Evolutionary conservation across 1,140 invertebrate species (phyloP).

Genomic region (Lutraria rhynchaena): DNA sequence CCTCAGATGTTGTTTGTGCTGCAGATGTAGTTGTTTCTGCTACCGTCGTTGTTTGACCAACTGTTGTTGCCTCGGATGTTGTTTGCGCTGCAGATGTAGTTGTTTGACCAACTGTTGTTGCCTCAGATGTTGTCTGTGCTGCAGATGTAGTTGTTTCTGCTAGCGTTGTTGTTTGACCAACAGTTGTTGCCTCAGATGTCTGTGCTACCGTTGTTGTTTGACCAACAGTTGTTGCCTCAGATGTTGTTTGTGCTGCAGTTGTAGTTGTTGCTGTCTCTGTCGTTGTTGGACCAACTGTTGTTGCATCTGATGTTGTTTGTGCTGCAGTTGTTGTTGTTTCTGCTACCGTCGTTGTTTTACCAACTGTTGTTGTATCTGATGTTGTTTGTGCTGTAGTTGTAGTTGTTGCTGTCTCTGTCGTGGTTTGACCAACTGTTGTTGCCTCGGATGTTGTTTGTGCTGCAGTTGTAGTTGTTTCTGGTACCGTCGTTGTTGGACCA

Average conservation of each 20-base stretch:
- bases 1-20: background rate
- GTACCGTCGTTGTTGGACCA: too few species aligned
- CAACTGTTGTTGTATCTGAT: background rate
- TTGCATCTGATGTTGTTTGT: background rate
- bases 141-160: background rate
- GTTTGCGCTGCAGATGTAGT: background rate
- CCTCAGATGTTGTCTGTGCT: background rate
- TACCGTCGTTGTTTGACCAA: too few species aligned
- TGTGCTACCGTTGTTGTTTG: background rate
- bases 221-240: too few species aligned
- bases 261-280: background rate
- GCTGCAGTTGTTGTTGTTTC: background rate
- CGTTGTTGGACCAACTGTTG: background rate
- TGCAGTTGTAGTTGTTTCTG: background rate
- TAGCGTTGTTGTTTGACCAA: too few species aligned
- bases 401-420: slow-evolving; percentile 8
- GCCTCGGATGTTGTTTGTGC: too few species aligned
- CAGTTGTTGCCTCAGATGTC: background rate
- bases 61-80: background rate
- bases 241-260: slow-evolving; percentile 2
- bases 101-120: background rate
- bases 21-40: too few species aligned
- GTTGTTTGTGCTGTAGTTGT: background rate
- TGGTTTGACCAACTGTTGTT: too few species aligned
- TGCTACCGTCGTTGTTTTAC: background rate